Evolutionary conservation across 2,888 invertebrate genomes (phyloP), one percentile per base, ranked within the genome.

Genomic region (Diabrotica balteata): DNA sequence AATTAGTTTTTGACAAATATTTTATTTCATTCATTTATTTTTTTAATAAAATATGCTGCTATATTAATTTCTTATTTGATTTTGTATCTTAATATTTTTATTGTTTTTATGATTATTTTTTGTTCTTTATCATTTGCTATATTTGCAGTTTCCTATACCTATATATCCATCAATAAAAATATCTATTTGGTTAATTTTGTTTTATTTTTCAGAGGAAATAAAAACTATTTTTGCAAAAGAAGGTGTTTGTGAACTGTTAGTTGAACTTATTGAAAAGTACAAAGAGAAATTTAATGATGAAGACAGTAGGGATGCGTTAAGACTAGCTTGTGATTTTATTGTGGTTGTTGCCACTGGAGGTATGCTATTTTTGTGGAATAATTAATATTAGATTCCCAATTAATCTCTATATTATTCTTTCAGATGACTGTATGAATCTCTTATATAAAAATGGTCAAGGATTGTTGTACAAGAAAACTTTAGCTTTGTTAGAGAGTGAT

Each of bases 321-420:
- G 94, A 84, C 88, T 93, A 80, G 93, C 95, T 32, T 95, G 95
- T 79, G 95, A 96, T 82, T 87, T 96, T 47, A 89, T 96, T 73
- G 91, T 95, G 45, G 88, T 93, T 61, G 90, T 96, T 67, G 85
- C 96, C 52, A 95, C 94, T 65, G 95, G 94, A 85, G 95, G 95
- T 94, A 84, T 80, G 73, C 60, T 43, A 46, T 32, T 32, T 32
- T 32, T 32, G 1, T 32, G 4, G 32, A n/a, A 32, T 32, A 2
- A 32, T 32, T 32, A 32, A 32, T 32, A 32, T 32, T 32, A 32
- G 32, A 32, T 32, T 32, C 32, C 5, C 32, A 32, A 64, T 51
- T 22, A 46, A n/a, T 8, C 4, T 9, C 7, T 42, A n/a, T 32
- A 7, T 46, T 17, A 58, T 47, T 65, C 61, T 81, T 80, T 0